Evolutionary conservation across 1,140 invertebrate species (phyloP), one percentile per base, ranked within the genome.

Genomic region (Nasonia longicornis): DNA sequence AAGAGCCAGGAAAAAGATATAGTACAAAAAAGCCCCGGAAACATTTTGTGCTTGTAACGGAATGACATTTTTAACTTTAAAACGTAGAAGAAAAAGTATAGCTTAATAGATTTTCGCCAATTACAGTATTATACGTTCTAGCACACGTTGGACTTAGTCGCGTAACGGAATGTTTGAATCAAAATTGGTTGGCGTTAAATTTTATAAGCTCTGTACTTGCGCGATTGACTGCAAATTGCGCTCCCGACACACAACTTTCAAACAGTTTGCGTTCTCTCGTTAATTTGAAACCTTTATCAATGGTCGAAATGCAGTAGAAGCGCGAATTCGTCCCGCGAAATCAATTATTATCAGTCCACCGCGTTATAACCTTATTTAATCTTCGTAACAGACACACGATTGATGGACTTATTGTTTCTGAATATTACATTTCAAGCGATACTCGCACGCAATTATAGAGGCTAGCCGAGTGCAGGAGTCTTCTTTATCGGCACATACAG

Each of bases 151-250:
- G 38, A 79, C 69, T 78, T 78, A 63, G 52, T 78, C 31, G 76
- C 31, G 31, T 35, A 35, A 78, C 58, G 71, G 71, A 82, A 82
- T 82, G 81, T 11, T 78, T 82, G 14, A 82, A 26, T 64, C 38
- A 71, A 3, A 72, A 16, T 31, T 80, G 69, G 31, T 77, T 81
- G 38, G 16, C 20, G 20, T 76, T 77, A 48, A 77, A 22, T 69
- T 48, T 26, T 26, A 22, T 66, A 35, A 35, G 31, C 22, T 66
- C 26, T 3, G 6, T 14, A 6, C 26, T 66, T 66, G 7, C 64
- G 14, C 14, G 31, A 31, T 63, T 66, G 45, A 45, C n/a, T 73
- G 45, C 72, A 63, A 82, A 82, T 75, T 78, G 58, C 42, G 31
- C 31, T 6, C 4, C 67, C 63, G 42, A 75, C 45, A 71, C 58